Percentiles rank a stretch among this genome's conserved stretches.
Evolutionary conservation across 2,797 vertebrate genomes (phyloP).

Genomic region (Lagodon rhomboides): DNA sequence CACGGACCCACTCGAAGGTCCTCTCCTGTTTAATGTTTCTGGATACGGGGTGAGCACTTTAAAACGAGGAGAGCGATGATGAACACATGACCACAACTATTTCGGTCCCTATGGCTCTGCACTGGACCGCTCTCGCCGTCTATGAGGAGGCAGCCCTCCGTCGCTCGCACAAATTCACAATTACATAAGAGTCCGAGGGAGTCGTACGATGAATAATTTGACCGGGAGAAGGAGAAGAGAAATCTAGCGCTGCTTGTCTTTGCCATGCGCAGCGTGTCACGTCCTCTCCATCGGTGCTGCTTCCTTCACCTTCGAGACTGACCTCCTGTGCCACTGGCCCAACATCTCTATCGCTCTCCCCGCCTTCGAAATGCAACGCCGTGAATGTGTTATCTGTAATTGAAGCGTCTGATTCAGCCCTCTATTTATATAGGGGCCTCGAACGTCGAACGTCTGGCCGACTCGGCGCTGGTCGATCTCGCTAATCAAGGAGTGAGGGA

Average conservation of each 20-base stretch:
- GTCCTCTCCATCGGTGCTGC: neutral
- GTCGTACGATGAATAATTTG: conserved; percentile 58
- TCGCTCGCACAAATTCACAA: conserved; percentile 52
- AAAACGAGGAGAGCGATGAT: conserved; percentile 61
- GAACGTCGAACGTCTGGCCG: conserved; percentile 53
- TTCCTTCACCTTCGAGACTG: conserved; percentile 38
- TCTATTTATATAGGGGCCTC: conserved; percentile 50
- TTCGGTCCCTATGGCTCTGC: conserved; percentile 61
- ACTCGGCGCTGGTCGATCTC: conserved; percentile 50
- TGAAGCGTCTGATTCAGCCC: conserved; percentile 45
- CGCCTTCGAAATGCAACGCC: conserved; percentile 48
- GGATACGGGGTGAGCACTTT: conserved; percentile 54
- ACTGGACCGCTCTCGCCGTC: conserved; percentile 55
- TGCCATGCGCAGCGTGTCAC: neutral
- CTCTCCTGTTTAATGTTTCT: conserved; percentile 65
- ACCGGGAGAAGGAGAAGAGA: conserved; percentile 37
- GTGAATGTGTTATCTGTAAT: conserved; percentile 53
- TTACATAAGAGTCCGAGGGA: conserved; percentile 72
- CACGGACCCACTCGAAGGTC: conserved; percentile 50
- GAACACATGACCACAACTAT: conserved; percentile 73
- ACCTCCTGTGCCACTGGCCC: conserved; percentile 37
- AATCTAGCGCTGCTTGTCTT: conserved; percentile 10
- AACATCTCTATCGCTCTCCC: conserved; percentile 21
- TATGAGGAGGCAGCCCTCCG: conserved; percentile 60
- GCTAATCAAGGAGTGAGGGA: conserved; percentile 55